These are phyloP conservation scores for Hyperopisus bebe DNA, from an alignment of 2,113 vertebrate species.

Conservation along the genomic window DNA sequence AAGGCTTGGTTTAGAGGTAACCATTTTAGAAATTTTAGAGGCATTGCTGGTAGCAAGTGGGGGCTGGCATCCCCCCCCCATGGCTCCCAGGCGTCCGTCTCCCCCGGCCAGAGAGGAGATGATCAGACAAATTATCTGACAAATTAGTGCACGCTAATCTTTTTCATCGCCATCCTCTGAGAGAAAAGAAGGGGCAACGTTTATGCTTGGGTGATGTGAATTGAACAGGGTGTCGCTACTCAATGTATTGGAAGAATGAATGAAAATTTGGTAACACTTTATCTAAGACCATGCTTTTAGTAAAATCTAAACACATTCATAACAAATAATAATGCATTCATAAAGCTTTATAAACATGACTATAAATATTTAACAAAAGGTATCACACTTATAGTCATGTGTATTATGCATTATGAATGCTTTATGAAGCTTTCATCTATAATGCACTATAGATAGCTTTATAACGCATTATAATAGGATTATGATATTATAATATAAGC, in stretches of 20 bases:
- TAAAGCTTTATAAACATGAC: too few relatives aligned
- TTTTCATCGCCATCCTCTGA: conserved; percentile 54
- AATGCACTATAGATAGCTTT: too few relatives aligned
- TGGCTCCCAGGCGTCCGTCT: not conserved
- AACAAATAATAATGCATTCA: too few relatives aligned
- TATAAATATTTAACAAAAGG: too few relatives aligned
- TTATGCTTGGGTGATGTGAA: conserved; percentile 28
- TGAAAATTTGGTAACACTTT: not conserved
- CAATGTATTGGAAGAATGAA: conserved; percentile 23
- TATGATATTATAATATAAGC: too few relatives aligned
- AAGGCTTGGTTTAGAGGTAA: not conserved
- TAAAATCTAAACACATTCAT: too few relatives aligned
- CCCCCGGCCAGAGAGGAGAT: conserved; percentile 22
- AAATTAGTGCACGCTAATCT: conserved; percentile 57
- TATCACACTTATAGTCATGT: too few relatives aligned
- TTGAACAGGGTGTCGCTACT: conserved; percentile 32
- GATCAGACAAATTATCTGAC: conserved; percentile 64
- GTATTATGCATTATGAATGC: too few relatives aligned
- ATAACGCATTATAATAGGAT: too few relatives aligned
- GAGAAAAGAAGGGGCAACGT: conserved; percentile 24
- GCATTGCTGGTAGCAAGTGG: not conserved
- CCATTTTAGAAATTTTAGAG: not conserved
- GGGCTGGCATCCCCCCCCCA: not conserved
- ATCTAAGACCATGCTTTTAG: too few relatives aligned
- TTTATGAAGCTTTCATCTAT: too few relatives aligned